Evolutionary conservation across 2,888 invertebrate genomes (phyloP).

Genomic region (Volucella inanis): DNA sequence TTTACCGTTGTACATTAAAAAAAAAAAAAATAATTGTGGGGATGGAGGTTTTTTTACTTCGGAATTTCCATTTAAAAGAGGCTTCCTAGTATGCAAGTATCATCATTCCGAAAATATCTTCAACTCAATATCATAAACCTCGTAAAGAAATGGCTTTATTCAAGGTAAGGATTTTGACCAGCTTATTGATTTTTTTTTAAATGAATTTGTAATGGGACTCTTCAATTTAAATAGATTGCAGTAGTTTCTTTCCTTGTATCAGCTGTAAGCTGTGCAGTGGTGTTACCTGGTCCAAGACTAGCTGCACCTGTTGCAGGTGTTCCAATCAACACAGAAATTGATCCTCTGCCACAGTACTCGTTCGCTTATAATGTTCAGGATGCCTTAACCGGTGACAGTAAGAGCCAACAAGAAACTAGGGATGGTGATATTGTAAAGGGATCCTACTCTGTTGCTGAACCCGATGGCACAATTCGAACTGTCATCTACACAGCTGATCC

Average conservation of each 20-base stretch:
- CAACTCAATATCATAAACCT: neutral
- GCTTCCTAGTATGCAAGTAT: constrained; percentile 19
- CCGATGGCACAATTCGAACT: constrained; percentile 80
- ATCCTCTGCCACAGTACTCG: constrained; percentile 85
- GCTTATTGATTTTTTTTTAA: neutral
- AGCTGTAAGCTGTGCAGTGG: constrained; percentile 73
- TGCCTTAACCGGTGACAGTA: constrained; percentile 86
- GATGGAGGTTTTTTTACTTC: neutral
- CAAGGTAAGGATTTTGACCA: constrained; percentile 42
- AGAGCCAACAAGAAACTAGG: constrained; percentile 84
- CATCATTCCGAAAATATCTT: constrained; percentile 47
- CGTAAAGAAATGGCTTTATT: constrained; percentile 44
- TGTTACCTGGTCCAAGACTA: constrained; percentile 70
- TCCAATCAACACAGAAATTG: constrained; percentile 77
- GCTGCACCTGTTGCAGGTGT: constrained; percentile 74
- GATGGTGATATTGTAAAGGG: constrained; percentile 86
- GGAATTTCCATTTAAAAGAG: constrained; percentile 65
- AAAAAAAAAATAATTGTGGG: constrained; percentile 19
- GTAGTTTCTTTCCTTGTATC: constrained; percentile 56
- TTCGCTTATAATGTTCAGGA: constrained; percentile 89
- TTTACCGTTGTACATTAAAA: constrained; percentile 6
- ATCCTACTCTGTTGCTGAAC: constrained; percentile 80
- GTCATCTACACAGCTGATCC: constrained; percentile 81
- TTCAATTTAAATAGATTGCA: constrained; percentile 29
- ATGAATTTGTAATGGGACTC: neutral